Evolutionary conservation across 1,140 invertebrate species (phyloP).

Genomic region (Diploscapter pachys): DNA sequence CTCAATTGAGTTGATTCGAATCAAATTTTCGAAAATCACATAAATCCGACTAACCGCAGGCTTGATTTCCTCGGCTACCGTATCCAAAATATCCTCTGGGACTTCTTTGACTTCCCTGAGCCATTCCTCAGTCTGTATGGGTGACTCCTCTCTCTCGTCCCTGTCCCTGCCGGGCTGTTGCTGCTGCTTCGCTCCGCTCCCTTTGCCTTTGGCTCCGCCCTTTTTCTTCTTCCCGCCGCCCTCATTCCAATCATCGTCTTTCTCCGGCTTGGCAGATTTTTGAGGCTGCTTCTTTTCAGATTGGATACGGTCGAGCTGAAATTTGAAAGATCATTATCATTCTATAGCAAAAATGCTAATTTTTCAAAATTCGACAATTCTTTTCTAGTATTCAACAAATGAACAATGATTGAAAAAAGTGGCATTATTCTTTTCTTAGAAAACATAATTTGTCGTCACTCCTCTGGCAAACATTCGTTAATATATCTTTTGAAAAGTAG

Average conservation of each 20-base stretch:
- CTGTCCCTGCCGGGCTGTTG: neutral
- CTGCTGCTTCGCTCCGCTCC: neutral
- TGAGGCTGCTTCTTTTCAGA: conserved; percentile 17
- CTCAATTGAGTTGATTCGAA: too few species aligned
- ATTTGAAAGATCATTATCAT: neutral
- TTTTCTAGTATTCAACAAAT: too few species aligned
- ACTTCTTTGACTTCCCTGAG: conserved; percentile 2
- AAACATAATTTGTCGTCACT: too few species aligned
- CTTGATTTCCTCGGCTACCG: conserved; percentile 18
- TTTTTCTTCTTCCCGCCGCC: conserved; percentile 19
- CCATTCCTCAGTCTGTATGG: conserved; percentile 13
- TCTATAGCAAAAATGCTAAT: too few species aligned
- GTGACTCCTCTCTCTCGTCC: neutral
- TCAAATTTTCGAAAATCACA: too few species aligned
- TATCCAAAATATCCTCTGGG: conserved; percentile 19
- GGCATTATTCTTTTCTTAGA: too few species aligned
- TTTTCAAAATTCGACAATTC: too few species aligned
- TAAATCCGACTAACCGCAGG: neutral
- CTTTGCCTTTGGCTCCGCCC: neutral
- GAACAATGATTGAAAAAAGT: too few species aligned
- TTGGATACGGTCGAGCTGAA: conserved; percentile 13
- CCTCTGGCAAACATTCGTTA: too few species aligned
- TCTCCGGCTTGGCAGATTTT: conserved; percentile 1
- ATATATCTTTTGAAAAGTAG: too few species aligned
- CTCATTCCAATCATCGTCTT: conserved; percentile 15